A percentile compares a stretch with the other conserved stretches of the same genome.
These are phyloP conservation scores for Campoletis sonorensis DNA, from an alignment of 1,140 invertebrate genomes.

Conservation along the genomic window DNA sequence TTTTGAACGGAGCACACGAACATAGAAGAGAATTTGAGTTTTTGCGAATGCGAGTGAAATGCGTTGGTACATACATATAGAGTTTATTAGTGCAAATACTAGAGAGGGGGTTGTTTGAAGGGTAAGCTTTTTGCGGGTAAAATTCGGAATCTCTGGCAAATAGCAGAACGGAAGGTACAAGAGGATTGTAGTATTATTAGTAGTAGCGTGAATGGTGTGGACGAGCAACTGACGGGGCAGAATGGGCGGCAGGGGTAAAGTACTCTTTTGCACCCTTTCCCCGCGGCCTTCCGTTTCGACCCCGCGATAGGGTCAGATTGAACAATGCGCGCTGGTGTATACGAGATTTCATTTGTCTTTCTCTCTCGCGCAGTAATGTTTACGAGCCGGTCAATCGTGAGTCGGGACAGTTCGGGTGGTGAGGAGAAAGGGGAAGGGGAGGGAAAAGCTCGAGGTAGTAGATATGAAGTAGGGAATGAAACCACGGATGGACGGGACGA, in stretches of 20 bases:
- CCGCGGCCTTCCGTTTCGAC: neutral
- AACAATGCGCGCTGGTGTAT: conserved; percentile 40
- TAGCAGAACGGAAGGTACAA: conserved; percentile 25
- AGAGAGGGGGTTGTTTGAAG: neutral
- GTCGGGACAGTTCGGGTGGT: conserved; percentile 54
- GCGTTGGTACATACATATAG: neutral
- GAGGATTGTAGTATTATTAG: conserved; percentile 34
- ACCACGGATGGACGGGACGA: conserved; percentile 47
- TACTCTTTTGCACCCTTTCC: conserved; percentile 6
- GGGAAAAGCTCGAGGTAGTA: neutral
- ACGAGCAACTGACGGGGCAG: conserved; percentile 1
- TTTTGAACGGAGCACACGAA: conserved; percentile 20
- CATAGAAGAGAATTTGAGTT: neutral
- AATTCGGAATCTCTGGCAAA: conserved; percentile 35
- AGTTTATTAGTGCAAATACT: neutral
- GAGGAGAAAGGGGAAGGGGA: neutral
- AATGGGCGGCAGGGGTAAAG: conserved; percentile 2
- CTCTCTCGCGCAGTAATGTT: conserved; percentile 46
- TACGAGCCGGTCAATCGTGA: conserved; percentile 60
- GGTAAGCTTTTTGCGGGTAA: neutral
- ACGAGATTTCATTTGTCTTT: conserved; percentile 14
- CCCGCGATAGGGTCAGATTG: conserved; percentile 15
- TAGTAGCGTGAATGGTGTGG: conserved; percentile 42
- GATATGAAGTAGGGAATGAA: neutral
- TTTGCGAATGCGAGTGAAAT: neutral